A percentile compares a stretch with the other conserved stretches of the same genome.
These are phyloP conservation scores for Romanogobio albipinnatus DNA, from an alignment of 2,113 vertebrate species.

Conservation along the genomic window DNA sequence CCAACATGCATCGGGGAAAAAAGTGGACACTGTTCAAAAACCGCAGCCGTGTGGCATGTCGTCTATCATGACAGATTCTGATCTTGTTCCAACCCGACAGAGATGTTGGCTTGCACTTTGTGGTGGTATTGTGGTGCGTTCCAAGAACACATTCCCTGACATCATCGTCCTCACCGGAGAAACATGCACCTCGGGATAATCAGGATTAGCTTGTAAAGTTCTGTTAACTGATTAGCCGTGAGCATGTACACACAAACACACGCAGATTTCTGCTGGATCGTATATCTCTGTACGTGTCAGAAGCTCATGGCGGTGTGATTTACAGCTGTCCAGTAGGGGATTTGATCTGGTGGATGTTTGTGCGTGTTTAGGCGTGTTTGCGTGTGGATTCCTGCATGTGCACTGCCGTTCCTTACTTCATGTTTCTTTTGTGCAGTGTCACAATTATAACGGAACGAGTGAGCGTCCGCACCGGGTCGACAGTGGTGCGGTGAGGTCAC, in stretches of 20 bases:
- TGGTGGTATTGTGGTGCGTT: background rate
- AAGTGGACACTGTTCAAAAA: background rate
- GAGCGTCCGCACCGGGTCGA: background rate
- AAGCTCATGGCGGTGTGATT: background rate
- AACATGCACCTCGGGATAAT: background rate
- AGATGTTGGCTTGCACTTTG: background rate
- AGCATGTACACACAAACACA: constrained; percentile 16
- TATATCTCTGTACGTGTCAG: background rate
- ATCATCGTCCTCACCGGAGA: background rate
- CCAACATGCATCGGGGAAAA: background rate
- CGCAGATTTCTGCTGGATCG: background rate
- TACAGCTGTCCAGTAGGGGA: background rate
- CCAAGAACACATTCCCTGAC: constrained; percentile 1
- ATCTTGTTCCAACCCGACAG: constrained; percentile 14
- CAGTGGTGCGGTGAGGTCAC: background rate
- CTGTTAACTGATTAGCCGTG: background rate
- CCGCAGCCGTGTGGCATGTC: background rate
- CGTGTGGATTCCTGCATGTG: background rate
- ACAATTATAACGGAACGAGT: background rate
- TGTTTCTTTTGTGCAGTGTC: background rate
- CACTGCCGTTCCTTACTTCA: background rate
- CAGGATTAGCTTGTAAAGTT: background rate
- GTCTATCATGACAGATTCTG: background rate
- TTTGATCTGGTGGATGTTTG: background rate
- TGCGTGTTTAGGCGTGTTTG: constrained; percentile 24